These are phyloP conservation scores for Sinocyclocheilus anshuiensis DNA, from an alignment of 2,113 vertebrate species.

Conservation along the genomic window DNA sequence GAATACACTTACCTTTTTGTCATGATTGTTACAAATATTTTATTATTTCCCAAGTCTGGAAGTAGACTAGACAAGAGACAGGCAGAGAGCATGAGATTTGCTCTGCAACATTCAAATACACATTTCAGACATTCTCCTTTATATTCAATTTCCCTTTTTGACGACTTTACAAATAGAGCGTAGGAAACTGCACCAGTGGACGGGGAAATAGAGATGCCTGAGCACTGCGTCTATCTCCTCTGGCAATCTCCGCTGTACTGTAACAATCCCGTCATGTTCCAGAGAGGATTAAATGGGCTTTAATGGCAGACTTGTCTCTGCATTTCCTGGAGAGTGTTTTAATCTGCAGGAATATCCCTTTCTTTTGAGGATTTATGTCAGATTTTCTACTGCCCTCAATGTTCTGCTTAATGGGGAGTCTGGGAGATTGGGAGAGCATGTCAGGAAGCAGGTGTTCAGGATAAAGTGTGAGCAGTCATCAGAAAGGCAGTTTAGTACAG, in stretches of 20 bases:
- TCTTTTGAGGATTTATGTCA: conserved; percentile 49
- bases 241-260: conserved; percentile 33
- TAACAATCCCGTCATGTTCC: conserved; percentile 50
- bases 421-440: conserved; percentile 28
- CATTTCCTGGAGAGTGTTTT: conserved; percentile 53
- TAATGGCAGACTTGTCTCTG: conserved; percentile 52
- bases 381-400: conserved; percentile 43
- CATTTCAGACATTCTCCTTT: neutral
- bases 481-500: conserved; percentile 36
- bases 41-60: neutral
- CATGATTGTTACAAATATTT: neutral
- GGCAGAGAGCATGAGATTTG: conserved; percentile 28
- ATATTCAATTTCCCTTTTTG: conserved; percentile 28
- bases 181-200: conserved; percentile 27
- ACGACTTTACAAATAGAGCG: conserved; percentile 15
- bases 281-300: conserved; percentile 53
- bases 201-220: conserved; percentile 46
- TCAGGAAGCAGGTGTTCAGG: conserved; percentile 44
- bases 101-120: neutral
- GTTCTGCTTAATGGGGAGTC: conserved; percentile 40
- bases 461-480: conserved; percentile 41
- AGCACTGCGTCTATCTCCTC: conserved; percentile 39
- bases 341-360: conserved; percentile 50
- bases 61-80: neutral
- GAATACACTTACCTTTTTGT: neutral